Evolutionary conservation across 64 coral and sea anemone genomes (phyloP).

Genomic region (Trachythela sp.): DNA sequence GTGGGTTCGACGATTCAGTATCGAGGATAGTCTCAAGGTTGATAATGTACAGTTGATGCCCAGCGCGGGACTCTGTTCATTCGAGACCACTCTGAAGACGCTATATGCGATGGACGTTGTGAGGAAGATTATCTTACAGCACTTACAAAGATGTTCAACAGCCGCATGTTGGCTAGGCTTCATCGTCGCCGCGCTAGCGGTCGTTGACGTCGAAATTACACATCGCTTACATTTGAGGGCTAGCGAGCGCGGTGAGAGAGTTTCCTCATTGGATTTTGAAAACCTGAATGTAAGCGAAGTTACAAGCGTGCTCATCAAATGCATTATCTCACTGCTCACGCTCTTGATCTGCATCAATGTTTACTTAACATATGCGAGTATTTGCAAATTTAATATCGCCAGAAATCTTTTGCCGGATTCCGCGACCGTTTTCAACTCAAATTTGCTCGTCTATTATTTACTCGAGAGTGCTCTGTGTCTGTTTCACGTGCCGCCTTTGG

Average conservation of each 20-base stretch:
- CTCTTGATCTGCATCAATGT: conserved; percentile 65
- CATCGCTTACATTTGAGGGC: neutral
- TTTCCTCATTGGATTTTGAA: neutral
- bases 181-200: neutral
- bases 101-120: neutral
- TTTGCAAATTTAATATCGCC: conserved; percentile 60
- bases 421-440: conserved; percentile 56
- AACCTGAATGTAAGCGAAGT: neutral
- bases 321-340: conserved; percentile 51
- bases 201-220: neutral
- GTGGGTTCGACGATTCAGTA: neutral
- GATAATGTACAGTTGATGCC: conserved; percentile 18
- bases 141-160: conserved; percentile 8
- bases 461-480: conserved; percentile 57
- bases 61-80: neutral
- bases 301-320: conserved; percentile 51
- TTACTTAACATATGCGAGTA: conserved; percentile 63
- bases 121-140: neutral
- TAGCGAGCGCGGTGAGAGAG: neutral
- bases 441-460: conserved; percentile 58
- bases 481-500: conserved; percentile 74
- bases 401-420: conserved; percentile 74
- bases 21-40: neutral
- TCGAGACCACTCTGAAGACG: neutral
- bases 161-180: conserved; percentile 13